Percentiles rank a stretch among this genome's conserved stretches.
Evolutionary conservation across 1,140 invertebrate genomes (phyloP).

Genomic region (Ceratoteleas bidentatus): DNA sequence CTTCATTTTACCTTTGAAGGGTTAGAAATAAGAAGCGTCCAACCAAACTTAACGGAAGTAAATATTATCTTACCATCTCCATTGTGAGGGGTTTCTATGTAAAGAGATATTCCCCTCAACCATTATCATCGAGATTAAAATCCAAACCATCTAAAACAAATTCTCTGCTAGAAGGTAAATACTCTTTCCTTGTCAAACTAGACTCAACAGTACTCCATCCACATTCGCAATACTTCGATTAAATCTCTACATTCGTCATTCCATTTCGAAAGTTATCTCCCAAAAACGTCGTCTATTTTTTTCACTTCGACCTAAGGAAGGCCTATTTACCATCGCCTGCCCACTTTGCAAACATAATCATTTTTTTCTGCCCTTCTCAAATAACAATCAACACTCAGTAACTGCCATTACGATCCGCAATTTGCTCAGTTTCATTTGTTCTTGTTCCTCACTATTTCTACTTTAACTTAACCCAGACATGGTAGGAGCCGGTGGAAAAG

Average conservation of each 20-base stretch:
- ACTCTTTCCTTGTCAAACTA: no score
- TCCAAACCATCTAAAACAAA: neutral
- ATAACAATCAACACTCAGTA: conserved; percentile 8
- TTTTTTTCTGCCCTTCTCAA: neutral
- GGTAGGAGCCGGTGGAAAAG: conserved; percentile 14
- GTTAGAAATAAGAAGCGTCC: no score
- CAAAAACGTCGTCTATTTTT: neutral
- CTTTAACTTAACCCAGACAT: conserved; percentile 5
- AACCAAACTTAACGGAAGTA: no score
- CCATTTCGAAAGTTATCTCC: neutral
- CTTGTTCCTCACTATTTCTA: neutral
- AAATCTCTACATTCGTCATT: neutral
- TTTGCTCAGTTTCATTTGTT: conserved; percentile 1
- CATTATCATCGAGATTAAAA: no score
- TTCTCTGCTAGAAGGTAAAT: neutral
- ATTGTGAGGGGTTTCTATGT: no score
- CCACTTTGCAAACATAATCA: neutral
- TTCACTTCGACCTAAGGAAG: neutral
- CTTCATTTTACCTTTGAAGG: no score
- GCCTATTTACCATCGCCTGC: neutral
- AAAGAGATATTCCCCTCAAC: no score
- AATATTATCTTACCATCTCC: no score
- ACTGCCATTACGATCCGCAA: conserved; percentile 1
- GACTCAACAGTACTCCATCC: no score
- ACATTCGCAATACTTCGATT: no score